phyloP scores from a whole-genome alignment of 2,113 vertebrate genomes.

The Progne subis region DNA sequence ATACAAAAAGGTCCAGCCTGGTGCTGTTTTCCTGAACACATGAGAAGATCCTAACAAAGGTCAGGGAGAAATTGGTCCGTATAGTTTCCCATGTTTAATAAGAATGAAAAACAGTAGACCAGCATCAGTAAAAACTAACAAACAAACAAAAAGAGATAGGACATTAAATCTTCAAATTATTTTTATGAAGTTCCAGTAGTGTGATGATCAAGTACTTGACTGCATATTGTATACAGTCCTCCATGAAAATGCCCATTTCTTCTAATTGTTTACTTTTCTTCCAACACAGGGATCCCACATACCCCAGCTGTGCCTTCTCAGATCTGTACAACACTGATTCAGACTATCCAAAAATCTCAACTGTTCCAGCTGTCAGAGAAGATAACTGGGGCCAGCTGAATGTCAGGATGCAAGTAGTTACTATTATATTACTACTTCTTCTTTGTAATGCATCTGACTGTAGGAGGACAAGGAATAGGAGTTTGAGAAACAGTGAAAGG shows the following conservation, averaged over 20 bases:
- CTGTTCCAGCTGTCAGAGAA: slow-evolving; percentile 54
- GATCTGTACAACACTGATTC: slow-evolving; percentile 54
- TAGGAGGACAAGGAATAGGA: slow-evolving; percentile 72
- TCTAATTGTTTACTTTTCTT: slow-evolving; percentile 49
- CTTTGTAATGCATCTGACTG: slow-evolving; percentile 77
- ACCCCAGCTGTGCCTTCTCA: slow-evolving; percentile 70
- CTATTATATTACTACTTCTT: slow-evolving; percentile 79
- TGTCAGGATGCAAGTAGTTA: slow-evolving; percentile 83
- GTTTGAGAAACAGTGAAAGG: slow-evolving; percentile 57
- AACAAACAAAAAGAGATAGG: background rate
- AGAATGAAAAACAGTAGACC: background rate
- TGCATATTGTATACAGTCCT: background rate
- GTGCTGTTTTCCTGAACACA: background rate
- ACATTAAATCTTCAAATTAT: background rate
- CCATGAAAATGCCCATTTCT: background rate
- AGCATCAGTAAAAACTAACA: background rate
- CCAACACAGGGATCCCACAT: slow-evolving; percentile 50
- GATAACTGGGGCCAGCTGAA: slow-evolving; percentile 68
- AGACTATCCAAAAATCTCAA: slow-evolving; percentile 41
- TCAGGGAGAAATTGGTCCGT: background rate
- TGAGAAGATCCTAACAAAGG: background rate
- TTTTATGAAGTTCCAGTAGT: background rate
- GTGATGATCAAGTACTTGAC: background rate
- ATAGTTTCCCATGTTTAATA: background rate
- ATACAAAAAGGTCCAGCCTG: background rate